These are phyloP conservation scores for Atta colombica DNA, from an alignment of 1,140 invertebrate species.

Conservation along the genomic window DNA sequence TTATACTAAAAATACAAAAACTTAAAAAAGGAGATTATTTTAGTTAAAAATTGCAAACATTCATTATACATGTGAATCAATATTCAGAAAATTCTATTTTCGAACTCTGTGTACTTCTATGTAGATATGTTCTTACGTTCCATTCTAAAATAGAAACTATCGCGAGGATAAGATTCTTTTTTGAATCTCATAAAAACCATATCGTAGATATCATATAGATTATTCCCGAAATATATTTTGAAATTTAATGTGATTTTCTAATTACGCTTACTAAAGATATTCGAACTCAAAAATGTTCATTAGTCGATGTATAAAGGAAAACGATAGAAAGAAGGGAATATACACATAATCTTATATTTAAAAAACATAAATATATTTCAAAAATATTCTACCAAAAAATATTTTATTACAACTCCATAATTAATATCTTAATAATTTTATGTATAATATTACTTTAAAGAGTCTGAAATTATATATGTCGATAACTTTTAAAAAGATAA, in stretches of 20 bases:
- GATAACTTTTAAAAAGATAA: neutral
- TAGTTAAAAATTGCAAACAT: constrained; percentile 34
- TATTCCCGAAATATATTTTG: neutral
- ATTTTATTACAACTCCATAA: neutral
- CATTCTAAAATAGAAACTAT: constrained; percentile 34
- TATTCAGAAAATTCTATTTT: neutral
- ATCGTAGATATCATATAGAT: neutral
- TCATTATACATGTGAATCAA: neutral
- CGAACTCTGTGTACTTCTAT: neutral
- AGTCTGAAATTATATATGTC: constrained; percentile 3
- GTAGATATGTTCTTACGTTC: constrained; percentile 2
- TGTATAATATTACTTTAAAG: neutral
- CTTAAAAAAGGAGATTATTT: constrained; percentile 20
- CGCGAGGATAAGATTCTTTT: constrained; percentile 2
- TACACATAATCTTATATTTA: neutral
- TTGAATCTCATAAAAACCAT: neutral
- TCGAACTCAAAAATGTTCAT: neutral
- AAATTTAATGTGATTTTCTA: neutral
- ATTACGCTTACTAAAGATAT: neutral
- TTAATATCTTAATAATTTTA: neutral
- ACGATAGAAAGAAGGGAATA: neutral
- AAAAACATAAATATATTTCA: neutral
- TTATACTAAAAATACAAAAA: constrained; percentile 11
- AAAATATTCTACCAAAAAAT: neutral
- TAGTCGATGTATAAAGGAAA: neutral